A percentile compares a stretch with the other conserved stretches of the same genome.
phyloP scores from a whole-genome alignment of 2,888 invertebrate genomes.

The Gymnocheta viridis region DNA sequence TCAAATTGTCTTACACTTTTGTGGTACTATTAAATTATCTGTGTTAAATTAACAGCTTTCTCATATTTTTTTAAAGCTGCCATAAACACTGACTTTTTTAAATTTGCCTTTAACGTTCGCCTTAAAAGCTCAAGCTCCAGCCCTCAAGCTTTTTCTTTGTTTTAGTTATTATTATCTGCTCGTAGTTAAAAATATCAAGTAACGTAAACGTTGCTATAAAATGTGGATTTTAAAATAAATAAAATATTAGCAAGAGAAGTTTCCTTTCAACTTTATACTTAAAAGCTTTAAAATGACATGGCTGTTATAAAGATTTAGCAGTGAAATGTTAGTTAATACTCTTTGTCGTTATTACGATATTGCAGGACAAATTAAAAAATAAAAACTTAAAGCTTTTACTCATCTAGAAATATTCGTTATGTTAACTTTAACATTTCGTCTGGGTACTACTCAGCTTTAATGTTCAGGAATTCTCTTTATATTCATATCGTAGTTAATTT shows the following conservation, averaged over 20 bases:
- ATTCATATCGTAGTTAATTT: not conserved
- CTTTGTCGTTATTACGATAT: not conserved
- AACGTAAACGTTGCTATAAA: not conserved
- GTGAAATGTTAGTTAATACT: not conserved
- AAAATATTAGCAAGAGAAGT: not conserved
- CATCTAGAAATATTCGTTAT: not conserved
- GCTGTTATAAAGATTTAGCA: not conserved
- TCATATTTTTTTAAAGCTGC: not conserved
- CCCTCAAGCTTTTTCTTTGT: not conserved
- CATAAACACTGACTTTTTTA: not conserved
- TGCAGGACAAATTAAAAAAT: not conserved
- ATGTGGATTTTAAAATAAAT: not conserved
- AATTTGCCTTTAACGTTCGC: not conserved
- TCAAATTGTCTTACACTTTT: not conserved
- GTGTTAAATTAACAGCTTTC: slow-evolving; percentile 41
- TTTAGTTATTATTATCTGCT: not conserved
- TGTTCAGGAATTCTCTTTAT: not conserved
- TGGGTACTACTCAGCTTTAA: not conserved
- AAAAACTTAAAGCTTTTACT: not conserved
- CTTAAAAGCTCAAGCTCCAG: not conserved
- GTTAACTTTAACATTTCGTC: not conserved
- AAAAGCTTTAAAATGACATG: not conserved
- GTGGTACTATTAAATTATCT: not conserved
- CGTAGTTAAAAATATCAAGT: not conserved
- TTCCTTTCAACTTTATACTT: not conserved